These are phyloP conservation scores for Antechinus flavipes DNA, from an alignment of 2,113 vertebrate species.

Conservation along the genomic window DNA sequence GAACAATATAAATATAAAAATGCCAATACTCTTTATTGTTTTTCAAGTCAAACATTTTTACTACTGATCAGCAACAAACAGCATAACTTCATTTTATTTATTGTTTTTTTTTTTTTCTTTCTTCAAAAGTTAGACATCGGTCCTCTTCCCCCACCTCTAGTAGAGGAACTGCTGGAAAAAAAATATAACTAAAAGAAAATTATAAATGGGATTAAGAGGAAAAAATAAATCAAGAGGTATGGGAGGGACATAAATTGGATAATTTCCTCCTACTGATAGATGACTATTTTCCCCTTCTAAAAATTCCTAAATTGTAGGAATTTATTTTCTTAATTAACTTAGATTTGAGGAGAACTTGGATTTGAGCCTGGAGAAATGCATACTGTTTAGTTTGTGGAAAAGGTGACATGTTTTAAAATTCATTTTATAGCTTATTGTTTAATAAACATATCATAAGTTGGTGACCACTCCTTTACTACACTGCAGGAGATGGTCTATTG, in stretches of 20 bases:
- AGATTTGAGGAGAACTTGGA: background rate
- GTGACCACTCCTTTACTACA: background rate
- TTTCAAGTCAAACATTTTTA: background rate
- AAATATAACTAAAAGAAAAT: background rate
- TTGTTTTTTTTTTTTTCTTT: background rate
- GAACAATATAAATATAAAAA: background rate
- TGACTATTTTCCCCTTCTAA: constrained; percentile 11
- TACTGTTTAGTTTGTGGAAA: constrained; percentile 32
- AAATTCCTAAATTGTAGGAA: background rate
- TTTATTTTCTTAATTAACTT: constrained; percentile 22
- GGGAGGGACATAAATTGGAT: background rate
- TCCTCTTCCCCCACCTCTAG: background rate
- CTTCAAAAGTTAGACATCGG: too few relatives aligned
- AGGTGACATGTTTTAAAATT: background rate
- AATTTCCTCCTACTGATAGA: background rate
- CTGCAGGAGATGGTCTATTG: background rate
- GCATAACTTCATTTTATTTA: background rate
- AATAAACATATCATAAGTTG: background rate
- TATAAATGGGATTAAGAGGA: background rate
- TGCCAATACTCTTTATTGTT: background rate
- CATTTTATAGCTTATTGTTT: constrained; percentile 17
- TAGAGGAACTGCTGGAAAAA: background rate
- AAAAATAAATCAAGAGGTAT: background rate
- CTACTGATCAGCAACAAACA: background rate
- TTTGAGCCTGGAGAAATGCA: constrained; percentile 30